Evolutionary conservation across 2,113 vertebrate genomes (phyloP).

Genomic region (Pseudopipra pipra): DNA sequence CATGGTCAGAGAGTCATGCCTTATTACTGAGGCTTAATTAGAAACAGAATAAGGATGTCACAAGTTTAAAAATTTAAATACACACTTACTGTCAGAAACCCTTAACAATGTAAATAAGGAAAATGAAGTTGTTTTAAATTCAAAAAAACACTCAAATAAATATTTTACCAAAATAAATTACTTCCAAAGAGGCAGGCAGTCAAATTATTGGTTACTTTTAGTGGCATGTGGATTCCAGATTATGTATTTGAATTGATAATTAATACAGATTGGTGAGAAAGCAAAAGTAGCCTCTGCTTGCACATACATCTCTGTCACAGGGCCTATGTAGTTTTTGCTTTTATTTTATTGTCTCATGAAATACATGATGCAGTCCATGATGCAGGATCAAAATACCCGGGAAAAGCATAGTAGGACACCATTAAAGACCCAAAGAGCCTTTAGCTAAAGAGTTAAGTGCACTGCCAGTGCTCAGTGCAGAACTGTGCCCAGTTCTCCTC

Average conservation of each 20-base stretch:
- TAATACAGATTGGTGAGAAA: neutral
- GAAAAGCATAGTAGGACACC: neutral
- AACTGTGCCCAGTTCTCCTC: neutral
- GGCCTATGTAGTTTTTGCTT: neutral
- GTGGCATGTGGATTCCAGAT: neutral
- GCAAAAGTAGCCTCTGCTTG: neutral
- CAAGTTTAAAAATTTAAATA: neutral
- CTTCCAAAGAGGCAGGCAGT: neutral
- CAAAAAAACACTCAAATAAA: neutral
- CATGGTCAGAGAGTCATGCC: neutral
- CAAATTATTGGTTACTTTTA: neutral
- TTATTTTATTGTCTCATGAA: neutral
- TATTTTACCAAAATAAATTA: neutral
- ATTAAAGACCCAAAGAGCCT: neutral
- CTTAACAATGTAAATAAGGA: conserved; percentile 34
- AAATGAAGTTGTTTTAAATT: conserved; percentile 2
- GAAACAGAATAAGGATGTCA: neutral
- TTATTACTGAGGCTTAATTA: conserved; percentile 30
- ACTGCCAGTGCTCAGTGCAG: neutral
- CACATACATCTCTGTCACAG: neutral
- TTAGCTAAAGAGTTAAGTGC: neutral
- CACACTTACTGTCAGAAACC: neutral
- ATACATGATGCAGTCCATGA: neutral
- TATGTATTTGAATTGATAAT: neutral
- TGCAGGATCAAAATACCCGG: neutral